phyloP scores from a whole-genome alignment of 2,888 invertebrate species.

The Catocala nupta region DNA sequence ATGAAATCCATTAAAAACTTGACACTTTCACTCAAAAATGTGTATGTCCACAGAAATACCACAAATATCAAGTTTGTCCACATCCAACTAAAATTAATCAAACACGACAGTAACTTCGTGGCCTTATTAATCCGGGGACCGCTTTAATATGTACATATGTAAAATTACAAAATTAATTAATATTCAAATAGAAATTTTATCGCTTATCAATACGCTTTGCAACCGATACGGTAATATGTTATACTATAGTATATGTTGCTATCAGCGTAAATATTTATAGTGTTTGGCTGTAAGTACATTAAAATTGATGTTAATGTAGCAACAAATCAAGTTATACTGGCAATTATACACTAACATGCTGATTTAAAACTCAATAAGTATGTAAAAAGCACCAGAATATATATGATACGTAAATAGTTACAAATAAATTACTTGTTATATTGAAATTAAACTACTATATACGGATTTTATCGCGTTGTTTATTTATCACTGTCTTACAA shows the following conservation, averaged over 20 bases:
- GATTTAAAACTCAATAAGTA: too few relatives aligned
- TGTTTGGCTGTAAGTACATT: slow-evolving; percentile 4
- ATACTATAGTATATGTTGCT: slow-evolving; percentile 1
- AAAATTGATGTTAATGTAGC: slow-evolving; percentile 5
- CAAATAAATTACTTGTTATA: too few relatives aligned
- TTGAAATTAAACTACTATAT: too few relatives aligned
- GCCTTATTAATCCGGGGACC: slow-evolving; percentile 35
- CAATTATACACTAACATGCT: neutral
- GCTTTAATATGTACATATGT: slow-evolving; percentile 51
- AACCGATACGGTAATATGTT: slow-evolving; percentile 34
- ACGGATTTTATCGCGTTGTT: too few relatives aligned
- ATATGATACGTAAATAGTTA: neutral
- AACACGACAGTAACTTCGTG: slow-evolving; percentile 37
- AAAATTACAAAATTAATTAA: slow-evolving; percentile 54
- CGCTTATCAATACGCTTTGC: slow-evolving; percentile 46
- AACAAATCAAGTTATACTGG: neutral
- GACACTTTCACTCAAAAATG: slow-evolving; percentile 10
- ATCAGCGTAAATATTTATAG: slow-evolving; percentile 12
- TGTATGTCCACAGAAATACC: slow-evolving; percentile 10
- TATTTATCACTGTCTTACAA: too few relatives aligned
- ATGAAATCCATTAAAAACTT: slow-evolving; percentile 7
- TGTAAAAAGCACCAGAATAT: too few relatives aligned
- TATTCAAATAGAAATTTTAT: slow-evolving; percentile 54
- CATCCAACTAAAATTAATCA: slow-evolving; percentile 46
- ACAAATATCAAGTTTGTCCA: slow-evolving; percentile 27